A percentile compares a stretch with the other conserved stretches of the same genome.
Conservation (phyloP, 2,888 invertebrate species). For the Eustalomyia histrio region DNA sequence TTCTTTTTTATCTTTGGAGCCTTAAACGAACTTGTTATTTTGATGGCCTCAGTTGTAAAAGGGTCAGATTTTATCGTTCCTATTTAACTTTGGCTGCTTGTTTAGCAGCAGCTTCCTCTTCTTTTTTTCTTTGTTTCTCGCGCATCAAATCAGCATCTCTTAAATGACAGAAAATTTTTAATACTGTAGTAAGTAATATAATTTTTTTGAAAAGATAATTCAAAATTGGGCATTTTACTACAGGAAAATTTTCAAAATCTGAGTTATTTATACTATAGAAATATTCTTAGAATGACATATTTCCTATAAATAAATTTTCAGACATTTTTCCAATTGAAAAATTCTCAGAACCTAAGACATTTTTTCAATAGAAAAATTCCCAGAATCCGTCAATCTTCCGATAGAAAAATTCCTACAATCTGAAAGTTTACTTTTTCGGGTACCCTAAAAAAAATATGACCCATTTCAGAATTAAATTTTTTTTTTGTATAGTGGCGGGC, state of each 20-base stretch:
- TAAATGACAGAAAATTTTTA: conserved; percentile 67
- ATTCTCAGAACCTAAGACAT: no score
- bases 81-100: conserved; percentile 70
- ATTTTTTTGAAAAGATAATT: no score
- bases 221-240: no score
- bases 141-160: conserved; percentile 94
- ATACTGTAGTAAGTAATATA: background rate
- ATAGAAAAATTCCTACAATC: background rate
- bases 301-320: no score
- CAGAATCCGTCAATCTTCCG: background rate
- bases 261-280: no score
- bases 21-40: background rate
- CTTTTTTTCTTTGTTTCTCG: conserved; percentile 91
- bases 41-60: conserved; percentile 30
- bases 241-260: no score
- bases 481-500: no score
- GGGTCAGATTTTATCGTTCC: conserved; percentile 40
- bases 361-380: background rate
- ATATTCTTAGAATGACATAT: no score
- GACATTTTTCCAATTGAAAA: no score
- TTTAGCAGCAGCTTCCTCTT: conserved; percentile 76
- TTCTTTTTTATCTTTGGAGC: conserved; percentile 2
- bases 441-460: no score
- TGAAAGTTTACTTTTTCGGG: background rate
- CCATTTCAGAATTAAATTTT: no score